These are phyloP conservation scores for Meandrina meandrites DNA, from an alignment of 92 coral and sea anemone species.

Conservation along the genomic window DNA sequence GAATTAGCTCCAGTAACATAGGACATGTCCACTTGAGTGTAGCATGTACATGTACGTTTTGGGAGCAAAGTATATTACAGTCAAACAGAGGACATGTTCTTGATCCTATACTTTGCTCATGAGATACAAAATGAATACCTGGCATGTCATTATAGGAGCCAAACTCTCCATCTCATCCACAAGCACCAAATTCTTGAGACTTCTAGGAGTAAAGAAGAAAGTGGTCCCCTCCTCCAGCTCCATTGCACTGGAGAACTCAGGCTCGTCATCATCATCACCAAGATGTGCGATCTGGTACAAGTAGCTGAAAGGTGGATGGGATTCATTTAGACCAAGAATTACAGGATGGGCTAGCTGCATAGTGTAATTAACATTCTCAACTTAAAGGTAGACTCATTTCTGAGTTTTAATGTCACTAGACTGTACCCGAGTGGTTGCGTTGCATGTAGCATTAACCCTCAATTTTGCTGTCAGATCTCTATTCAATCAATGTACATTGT, in stretches of 20 bases:
- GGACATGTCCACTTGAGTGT: too few species aligned
- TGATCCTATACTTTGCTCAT: background rate
- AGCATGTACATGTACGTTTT: too few species aligned
- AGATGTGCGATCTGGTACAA: slow-evolving; percentile 99
- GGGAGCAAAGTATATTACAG: too few species aligned
- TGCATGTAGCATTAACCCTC: background rate
- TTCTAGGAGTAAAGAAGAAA: slow-evolving; percentile 91
- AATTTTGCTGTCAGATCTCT: too few species aligned
- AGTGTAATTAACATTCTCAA: background rate
- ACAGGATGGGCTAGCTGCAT: background rate
- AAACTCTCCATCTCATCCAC: slow-evolving; percentile 97
- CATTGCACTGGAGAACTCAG: slow-evolving; percentile 96
- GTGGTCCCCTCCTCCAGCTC: slow-evolving; percentile 98
- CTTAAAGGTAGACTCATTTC: background rate
- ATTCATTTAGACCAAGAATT: background rate
- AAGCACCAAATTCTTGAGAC: slow-evolving; percentile 90
- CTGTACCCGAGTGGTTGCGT: too few species aligned
- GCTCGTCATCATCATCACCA: slow-evolving; percentile 99
- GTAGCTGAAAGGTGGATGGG: slow-evolving; percentile 53
- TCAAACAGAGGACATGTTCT: background rate
- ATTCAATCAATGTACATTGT: too few species aligned
- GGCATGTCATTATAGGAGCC: slow-evolving; percentile 95
- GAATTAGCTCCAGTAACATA: too few species aligned
- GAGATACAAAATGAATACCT: slow-evolving; percentile 39
- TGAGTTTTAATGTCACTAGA: background rate